Conservation (phyloP, 2,888 invertebrate genomes). For the Acanthosepion pharaonis region DNA sequence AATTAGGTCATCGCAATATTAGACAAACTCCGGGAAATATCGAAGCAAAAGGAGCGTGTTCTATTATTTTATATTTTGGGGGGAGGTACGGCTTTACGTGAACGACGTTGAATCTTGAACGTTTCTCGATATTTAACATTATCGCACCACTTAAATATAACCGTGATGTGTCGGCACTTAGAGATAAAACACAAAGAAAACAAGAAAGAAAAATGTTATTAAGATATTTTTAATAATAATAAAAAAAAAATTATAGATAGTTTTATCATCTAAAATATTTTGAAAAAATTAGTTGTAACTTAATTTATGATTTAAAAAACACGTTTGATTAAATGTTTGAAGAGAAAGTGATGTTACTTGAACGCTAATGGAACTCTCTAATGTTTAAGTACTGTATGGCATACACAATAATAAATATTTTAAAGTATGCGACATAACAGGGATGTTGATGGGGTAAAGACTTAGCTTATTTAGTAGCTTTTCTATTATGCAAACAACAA, state of each 20-base stretch:
- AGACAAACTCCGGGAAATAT: neutral
- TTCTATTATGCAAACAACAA: neutral
- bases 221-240: neutral
- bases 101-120: neutral
- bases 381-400: conserved; percentile 1
- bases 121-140: neutral
- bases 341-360: conserved; percentile 17
- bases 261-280: neutral
- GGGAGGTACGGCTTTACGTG: conserved; percentile 22
- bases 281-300: conserved; percentile 1
- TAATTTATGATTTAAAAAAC: neutral
- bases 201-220: neutral
- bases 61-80: neutral
- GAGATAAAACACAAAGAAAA: neutral
- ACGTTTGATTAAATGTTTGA: neutral
- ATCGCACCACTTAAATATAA: neutral
- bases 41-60: neutral
- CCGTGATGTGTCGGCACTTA: neutral
- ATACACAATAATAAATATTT: neutral
- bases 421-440: neutral
- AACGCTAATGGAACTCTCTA: conserved; percentile 20
- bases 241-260: neutral
- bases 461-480: neutral
- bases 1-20: conserved; percentile 18
- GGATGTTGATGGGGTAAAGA: neutral